Base-by-base conservation (phyloP, 1,140 invertebrate genomes). In the Latrodectus geometricus region DNA sequence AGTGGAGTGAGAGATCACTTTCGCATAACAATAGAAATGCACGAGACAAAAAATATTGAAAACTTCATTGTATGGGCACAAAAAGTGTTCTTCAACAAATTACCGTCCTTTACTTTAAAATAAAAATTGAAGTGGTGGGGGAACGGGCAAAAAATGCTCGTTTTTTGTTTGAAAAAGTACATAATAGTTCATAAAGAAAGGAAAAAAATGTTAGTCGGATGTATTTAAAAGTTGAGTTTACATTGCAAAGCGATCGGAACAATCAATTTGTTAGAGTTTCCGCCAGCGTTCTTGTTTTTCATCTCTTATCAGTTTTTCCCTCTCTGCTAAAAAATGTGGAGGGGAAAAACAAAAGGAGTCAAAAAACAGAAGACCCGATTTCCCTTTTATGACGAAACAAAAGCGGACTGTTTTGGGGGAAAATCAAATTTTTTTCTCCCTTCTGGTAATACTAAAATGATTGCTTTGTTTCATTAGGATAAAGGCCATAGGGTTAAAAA, bases 11-110 rank as follows among this genome's bases (percentile, higher is more conserved):
- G 66, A 80, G 66, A 80, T 68, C 78, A 80, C 65, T 80, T 70
- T 52, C 48, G 52, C 56, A 69, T 80, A 70, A 80, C 69, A 80
- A 80, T 49, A 49, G 66, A 52, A 80, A 15, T 11, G 66, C 61
- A 23, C 48, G 66, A 70, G 11, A 48, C 9, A 49, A 49, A 73
- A 80, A 80, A 80, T 68, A 35, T 11, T 54, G 49, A 14, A 14
- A 14, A 69, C 12, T 11, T 61, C 66, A 80, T 80, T 80, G 66
- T 80, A 9, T 21, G 12, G 8, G 12, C n/a, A 21, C 69, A 66
- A 80, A 80, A 80, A 70, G 78, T 69, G 69, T 61, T 80, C 69
- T 80, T 68, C 78, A 65, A 48, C 66, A 80, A 80, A 80, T 80
- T 80, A 70, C 65, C 78, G 23, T 48, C 65, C 52, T 66, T 80